A percentile compares a stretch with the other conserved stretches of the same genome.
These are phyloP conservation scores for Lapara coniferarum DNA, from an alignment of 2,888 invertebrate species.

Conservation along the genomic window DNA sequence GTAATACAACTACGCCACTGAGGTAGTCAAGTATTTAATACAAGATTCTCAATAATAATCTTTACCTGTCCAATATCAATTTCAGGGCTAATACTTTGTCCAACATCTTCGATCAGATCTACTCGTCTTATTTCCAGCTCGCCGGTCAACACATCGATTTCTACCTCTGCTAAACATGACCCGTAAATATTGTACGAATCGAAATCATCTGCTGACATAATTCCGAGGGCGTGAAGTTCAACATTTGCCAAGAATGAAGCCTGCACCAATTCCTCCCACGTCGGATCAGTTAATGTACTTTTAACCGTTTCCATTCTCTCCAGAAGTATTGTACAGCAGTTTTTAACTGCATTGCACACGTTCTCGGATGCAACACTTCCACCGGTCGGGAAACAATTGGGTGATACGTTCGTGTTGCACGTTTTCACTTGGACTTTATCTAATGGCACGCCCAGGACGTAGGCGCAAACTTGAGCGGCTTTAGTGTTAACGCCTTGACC, in stretches of 20 bases:
- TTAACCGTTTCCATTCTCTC: conserved; percentile 68
- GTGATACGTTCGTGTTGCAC: conserved; percentile 82
- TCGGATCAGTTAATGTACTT: conserved; percentile 57
- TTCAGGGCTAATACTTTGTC: conserved; percentile 87
- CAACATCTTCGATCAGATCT: conserved; percentile 88
- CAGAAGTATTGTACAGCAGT: conserved; percentile 73
- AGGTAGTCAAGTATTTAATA: too few species aligned
- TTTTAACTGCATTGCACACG: conserved; percentile 78
- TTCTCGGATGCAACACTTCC: conserved; percentile 87
- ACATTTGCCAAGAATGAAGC: conserved; percentile 56
- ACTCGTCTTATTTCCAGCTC: conserved; percentile 85
- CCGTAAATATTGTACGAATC: conserved; percentile 84
- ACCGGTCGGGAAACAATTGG: conserved; percentile 86
- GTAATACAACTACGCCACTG: too few species aligned
- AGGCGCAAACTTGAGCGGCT: conserved; percentile 86
- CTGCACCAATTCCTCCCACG: conserved; percentile 76
- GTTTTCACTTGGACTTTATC: conserved; percentile 86
- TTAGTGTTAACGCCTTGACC: conserved; percentile 90
- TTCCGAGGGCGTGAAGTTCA: conserved; percentile 50
- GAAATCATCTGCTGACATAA: conserved; percentile 55
- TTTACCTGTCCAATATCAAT: conserved; percentile 87
- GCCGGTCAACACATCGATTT: conserved; percentile 91
- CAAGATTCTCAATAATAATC: not conserved
- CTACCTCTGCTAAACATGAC: conserved; percentile 86
- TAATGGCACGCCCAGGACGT: conserved; percentile 85